Conservation (phyloP, 2,797 vertebrate species). For the Bradypodion ventrale region DNA sequence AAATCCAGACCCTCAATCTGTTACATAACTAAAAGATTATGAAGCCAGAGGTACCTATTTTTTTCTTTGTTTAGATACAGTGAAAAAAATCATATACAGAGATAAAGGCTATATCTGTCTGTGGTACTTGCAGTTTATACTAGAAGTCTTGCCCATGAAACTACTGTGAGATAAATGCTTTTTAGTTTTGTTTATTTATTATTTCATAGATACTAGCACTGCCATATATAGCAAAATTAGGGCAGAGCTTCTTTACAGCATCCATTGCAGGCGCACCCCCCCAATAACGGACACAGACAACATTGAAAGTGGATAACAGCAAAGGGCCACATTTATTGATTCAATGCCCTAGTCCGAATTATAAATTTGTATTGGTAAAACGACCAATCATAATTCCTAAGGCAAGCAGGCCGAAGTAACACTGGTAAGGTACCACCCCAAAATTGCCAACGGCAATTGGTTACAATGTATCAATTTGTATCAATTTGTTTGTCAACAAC, state of each 20-base stretch:
- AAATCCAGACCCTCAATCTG: slow-evolving; percentile 76
- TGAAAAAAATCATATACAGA: slow-evolving; percentile 47
- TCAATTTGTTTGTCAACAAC: no score
- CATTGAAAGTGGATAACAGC: no score
- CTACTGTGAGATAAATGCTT: neutral
- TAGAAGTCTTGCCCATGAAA: slow-evolving; percentile 26
- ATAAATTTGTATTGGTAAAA: no score
- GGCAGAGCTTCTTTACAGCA: slow-evolving; percentile 21
- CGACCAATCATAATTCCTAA: no score
- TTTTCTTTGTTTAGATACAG: slow-evolving; percentile 57
- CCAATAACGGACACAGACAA: no score
- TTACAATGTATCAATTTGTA: no score
- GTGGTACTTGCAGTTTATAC: neutral
- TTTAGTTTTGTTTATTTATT: slow-evolving; percentile 35
- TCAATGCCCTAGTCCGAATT: no score
- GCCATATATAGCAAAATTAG: slow-evolving; percentile 41
- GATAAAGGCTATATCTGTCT: slow-evolving; percentile 39
- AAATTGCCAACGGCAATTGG: no score
- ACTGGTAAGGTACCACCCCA: no score
- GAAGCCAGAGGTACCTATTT: slow-evolving; percentile 59
- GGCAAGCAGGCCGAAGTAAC: no score
- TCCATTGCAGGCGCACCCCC: no score
- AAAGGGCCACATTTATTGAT: no score
- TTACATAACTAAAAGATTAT: slow-evolving; percentile 69
- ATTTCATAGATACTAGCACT: neutral